phyloP scores from a whole-genome alignment of 2,113 vertebrate genomes.

The Sakesphorus luctuosus region DNA sequence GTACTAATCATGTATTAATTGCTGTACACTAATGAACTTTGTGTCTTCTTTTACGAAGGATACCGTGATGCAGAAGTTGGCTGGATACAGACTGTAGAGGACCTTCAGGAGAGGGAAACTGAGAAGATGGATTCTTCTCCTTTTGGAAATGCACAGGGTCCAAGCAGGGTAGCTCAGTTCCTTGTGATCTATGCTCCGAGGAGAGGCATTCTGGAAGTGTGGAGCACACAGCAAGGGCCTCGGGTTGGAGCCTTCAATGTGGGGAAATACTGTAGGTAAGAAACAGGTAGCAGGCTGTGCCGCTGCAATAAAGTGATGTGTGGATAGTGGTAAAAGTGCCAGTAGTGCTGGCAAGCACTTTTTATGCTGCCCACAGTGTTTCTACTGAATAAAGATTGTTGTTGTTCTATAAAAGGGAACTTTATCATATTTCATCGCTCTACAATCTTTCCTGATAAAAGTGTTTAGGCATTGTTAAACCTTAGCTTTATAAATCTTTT shows the following conservation, averaged over 20 bases:
- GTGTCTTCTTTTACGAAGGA: slow-evolving; percentile 72
- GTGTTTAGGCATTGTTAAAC: not conserved
- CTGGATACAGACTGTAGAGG: slow-evolving; percentile 93
- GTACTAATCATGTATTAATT: not conserved
- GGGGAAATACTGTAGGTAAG: slow-evolving; percentile 94
- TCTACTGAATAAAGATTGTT: not conserved
- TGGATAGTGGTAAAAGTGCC: not conserved
- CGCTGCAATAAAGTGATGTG: not conserved
- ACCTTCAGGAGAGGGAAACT: slow-evolving; percentile 85
- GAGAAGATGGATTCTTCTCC: slow-evolving; percentile 77
- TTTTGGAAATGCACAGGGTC: slow-evolving; percentile 80
- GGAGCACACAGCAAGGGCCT: slow-evolving; percentile 95
- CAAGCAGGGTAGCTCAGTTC: slow-evolving; percentile 88
- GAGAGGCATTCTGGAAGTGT: slow-evolving; percentile 95
- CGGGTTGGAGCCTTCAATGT: slow-evolving; percentile 96
- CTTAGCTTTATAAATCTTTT: not conserved
- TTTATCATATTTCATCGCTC: not conserved
- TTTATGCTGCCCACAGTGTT: not conserved
- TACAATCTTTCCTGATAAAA: not conserved
- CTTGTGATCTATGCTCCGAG: slow-evolving; percentile 94
- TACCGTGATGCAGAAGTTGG: slow-evolving; percentile 94
- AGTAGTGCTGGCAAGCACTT: not conserved
- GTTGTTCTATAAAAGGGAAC: not conserved
- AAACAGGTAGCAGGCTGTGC: not conserved
- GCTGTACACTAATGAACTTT: not conserved